Evolutionary conservation across 1,140 invertebrate species (phyloP).

Genomic region (Stegodyphus mimosarum): DNA sequence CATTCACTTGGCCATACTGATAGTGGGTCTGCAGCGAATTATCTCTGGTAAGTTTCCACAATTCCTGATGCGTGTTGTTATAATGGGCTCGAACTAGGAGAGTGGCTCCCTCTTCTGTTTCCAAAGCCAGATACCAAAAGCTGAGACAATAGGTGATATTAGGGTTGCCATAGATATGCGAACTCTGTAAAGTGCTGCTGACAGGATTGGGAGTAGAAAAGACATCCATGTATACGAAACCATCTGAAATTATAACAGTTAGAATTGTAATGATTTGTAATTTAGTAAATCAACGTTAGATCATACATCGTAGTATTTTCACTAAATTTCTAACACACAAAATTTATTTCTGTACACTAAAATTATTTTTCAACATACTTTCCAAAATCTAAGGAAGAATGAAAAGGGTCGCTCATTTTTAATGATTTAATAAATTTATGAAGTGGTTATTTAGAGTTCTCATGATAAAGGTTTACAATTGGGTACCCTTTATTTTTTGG

Average conservation of each 20-base stretch:
- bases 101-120: conserved; percentile 50
- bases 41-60: conserved; percentile 44
- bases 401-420: no score
- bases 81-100: conserved; percentile 27
- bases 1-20: conserved; percentile 43
- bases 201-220: conserved; percentile 33
- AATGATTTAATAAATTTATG: no score
- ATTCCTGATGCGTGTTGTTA: conserved; percentile 27
- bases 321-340: no score
- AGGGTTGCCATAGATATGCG: conserved; percentile 23
- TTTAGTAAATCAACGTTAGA: no score
- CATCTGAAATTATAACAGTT: conserved; percentile 13
- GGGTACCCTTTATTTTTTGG: no score
- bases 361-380: no score
- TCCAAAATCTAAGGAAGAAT: no score
- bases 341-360: no score
- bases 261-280: no score
- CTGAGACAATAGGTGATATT: conserved; percentile 52
- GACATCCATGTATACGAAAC: conserved; percentile 56
- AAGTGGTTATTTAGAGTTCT: no score
- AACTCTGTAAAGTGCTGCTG: conserved; percentile 33
- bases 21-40: conserved; percentile 18
- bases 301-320: no score
- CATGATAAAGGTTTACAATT: no score
- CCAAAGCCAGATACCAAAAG: conserved; percentile 48